Evolutionary conservation across 2,888 invertebrate genomes (phyloP).

Genomic region (Frankliniella intonsa): DNA sequence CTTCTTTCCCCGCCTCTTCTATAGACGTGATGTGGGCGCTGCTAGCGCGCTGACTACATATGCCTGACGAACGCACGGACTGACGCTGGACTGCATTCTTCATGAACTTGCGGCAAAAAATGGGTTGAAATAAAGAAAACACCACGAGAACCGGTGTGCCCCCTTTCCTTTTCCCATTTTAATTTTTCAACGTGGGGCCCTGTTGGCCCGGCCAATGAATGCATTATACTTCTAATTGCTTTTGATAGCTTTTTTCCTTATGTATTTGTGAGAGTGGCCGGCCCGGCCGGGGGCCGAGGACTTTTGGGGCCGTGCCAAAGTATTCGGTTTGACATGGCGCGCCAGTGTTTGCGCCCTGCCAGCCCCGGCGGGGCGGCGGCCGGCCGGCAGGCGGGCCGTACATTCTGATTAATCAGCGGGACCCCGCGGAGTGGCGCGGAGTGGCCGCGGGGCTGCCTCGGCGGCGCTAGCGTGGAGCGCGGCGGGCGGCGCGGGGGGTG

Average conservation of each 20-base stretch:
- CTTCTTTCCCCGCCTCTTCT: no score
- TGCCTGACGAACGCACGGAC: no score
- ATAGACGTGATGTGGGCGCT: no score
- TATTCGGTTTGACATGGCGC: conserved; percentile 11
- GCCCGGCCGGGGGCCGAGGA: neutral
- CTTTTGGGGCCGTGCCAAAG: neutral
- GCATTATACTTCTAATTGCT: conserved; percentile 18
- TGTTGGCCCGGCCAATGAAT: neutral
- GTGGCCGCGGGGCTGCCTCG: no score
- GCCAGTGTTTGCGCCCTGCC: no score
- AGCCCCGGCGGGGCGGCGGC: neutral
- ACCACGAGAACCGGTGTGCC: neutral
- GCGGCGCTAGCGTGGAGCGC: no score
- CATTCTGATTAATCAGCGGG: conserved; percentile 7
- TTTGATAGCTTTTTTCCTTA: neutral
- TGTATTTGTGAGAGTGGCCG: no score
- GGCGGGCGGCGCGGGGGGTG: neutral
- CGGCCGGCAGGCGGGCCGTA: neutral
- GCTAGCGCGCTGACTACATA: no score
- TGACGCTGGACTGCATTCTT: no score
- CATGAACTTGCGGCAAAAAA: no score
- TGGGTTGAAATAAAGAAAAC: no score
- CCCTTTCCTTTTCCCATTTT: neutral
- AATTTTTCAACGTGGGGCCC: neutral
- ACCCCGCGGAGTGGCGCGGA: no score